These are phyloP conservation scores for Tetranychus piercei DNA, from an alignment of 2,888 invertebrate species.

Conservation along the genomic window DNA sequence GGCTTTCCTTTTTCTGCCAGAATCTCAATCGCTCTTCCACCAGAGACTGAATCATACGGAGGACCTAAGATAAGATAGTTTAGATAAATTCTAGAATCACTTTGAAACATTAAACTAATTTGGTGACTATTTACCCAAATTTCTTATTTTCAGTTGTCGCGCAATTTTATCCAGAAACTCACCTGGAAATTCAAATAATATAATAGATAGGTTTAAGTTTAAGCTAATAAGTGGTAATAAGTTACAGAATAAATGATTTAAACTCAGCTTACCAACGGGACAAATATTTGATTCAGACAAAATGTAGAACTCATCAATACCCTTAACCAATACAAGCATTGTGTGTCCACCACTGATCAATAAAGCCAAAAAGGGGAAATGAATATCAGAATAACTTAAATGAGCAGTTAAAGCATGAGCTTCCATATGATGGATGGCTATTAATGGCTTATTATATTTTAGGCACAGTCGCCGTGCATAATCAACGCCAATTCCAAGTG, in stretches of 20 bases:
- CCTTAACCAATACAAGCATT: slow-evolving; percentile 33
- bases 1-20: slow-evolving; percentile 40
- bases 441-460: slow-evolving; percentile 43
- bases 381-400: slow-evolving; percentile 33
- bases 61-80: slow-evolving; percentile 31
- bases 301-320: slow-evolving; percentile 53
- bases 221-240: not conserved
- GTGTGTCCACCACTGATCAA: slow-evolving; percentile 87
- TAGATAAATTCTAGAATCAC: no score
- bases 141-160: slow-evolving; percentile 58
- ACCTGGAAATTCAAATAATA: slow-evolving; percentile 52
- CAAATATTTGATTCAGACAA: slow-evolving; percentile 58
- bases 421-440: slow-evolving; percentile 97
- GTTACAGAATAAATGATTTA: not conserved
- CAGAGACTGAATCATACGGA: slow-evolving; percentile 51
- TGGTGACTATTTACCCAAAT: slow-evolving; percentile 35
- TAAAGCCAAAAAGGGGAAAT: slow-evolving; percentile 72
- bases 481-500: slow-evolving; percentile 56
- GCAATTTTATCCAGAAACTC: slow-evolving; percentile 81
- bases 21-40: slow-evolving; percentile 67
- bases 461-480: slow-evolving; percentile 37
- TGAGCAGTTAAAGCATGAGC: slow-evolving; percentile 76
- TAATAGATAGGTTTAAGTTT: not conserved
- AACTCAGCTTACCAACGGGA: not conserved
- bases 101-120: not conserved